Evolutionary conservation across 1,140 invertebrate species (phyloP).

Genomic region (Magallana gigas): DNA sequence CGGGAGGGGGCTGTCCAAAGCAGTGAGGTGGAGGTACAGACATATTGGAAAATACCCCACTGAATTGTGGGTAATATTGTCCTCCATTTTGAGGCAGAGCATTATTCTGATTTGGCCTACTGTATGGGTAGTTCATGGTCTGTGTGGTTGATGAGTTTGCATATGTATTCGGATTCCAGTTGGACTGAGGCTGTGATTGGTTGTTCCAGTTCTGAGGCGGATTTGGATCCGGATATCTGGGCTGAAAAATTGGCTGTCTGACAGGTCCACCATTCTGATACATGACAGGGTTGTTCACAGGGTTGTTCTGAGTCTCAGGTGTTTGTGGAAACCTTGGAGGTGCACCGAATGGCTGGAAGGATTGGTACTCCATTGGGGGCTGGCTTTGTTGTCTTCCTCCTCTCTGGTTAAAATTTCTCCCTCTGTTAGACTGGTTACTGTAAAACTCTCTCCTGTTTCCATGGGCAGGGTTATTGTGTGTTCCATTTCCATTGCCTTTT

Average conservation of each 20-base stretch:
- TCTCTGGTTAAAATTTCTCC: neutral
- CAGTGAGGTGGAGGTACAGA: neutral
- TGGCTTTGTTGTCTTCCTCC: constrained; percentile 1
- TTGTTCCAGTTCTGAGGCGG: neutral
- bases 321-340: constrained; percentile 35
- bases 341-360: constrained; percentile 26
- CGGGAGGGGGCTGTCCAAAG: constrained; percentile 10
- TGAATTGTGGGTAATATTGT: constrained; percentile 1
- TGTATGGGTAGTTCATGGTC: neutral
- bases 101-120: neutral
- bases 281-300: neutral
- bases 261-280: constrained; percentile 23
- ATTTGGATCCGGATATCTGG: constrained; percentile 16
- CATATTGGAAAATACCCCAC: constrained; percentile 17
- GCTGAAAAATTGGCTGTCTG: neutral
- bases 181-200: neutral
- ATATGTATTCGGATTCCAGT: constrained; percentile 2
- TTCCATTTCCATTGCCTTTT: neutral
- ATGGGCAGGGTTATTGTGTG: neutral
- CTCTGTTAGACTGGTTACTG: neutral
- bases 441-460: neutral
- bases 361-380: constrained; percentile 9
- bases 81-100: neutral
- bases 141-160: neutral
- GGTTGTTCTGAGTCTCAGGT: neutral